A percentile compares a stretch with the other conserved stretches of the same genome.
These are phyloP conservation scores for Cynodonichthys magdalenae DNA, from an alignment of 2,797 vertebrate species.

Conservation along the genomic window DNA sequence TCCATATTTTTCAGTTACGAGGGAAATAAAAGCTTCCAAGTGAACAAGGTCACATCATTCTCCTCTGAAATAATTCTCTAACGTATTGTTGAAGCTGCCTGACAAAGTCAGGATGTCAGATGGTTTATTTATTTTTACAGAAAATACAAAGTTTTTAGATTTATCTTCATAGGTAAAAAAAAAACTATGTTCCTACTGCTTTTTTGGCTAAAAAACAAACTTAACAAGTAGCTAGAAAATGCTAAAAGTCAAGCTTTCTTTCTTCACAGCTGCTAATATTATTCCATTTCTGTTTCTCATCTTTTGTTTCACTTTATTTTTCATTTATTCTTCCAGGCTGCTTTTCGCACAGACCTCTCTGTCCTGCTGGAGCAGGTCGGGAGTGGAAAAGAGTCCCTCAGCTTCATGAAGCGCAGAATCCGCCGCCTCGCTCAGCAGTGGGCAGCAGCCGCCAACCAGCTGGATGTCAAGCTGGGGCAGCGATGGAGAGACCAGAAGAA, in stretches of 20 bases:
- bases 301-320: constrained; percentile 4
- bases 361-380: constrained; percentile 91
- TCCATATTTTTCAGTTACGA: constrained; percentile 12
- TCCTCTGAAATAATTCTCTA: constrained; percentile 11
- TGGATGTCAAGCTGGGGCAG: constrained; percentile 83
- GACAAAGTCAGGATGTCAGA: constrained; percentile 6
- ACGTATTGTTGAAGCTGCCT: constrained; percentile 4
- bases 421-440: constrained; percentile 87
- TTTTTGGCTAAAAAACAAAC: neutral
- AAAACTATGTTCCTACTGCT: neutral
- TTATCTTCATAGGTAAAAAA: neutral
- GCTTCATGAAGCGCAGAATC: constrained; percentile 94
- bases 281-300: constrained; percentile 10
- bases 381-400: constrained; percentile 92
- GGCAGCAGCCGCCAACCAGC: constrained; percentile 83
- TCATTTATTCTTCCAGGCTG: constrained; percentile 75
- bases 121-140: constrained; percentile 9
- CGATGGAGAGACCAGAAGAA: constrained; percentile 87
- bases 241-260: neutral
- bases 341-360: constrained; percentile 87
- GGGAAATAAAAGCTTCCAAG: constrained; percentile 13
- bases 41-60: constrained; percentile 3
- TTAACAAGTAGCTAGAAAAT: neutral
- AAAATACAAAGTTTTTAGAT: constrained; percentile 5
- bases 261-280: neutral